Base-by-base conservation (phyloP, 2,888 invertebrate genomes). In the Leptothorax acervorum region DNA sequence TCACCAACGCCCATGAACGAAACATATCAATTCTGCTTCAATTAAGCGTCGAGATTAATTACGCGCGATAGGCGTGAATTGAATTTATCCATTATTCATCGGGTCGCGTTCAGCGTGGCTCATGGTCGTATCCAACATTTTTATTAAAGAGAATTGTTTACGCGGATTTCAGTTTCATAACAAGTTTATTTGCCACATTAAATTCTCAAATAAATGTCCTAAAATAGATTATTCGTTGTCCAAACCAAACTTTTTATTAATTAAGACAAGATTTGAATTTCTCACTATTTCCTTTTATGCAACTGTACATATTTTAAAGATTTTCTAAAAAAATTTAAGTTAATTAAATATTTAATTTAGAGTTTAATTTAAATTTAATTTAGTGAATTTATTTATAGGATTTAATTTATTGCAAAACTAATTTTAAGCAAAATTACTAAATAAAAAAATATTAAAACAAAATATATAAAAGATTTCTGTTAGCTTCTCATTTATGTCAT, bases 1-100 rank as follows among this genome's bases (percentile, higher is more conserved):
- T 81, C 15, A 53, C 12, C n/a, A n/a, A 42, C 53, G 28, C 39
- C 18, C 11, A 35, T 35, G 15, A 78, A 79, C 11, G 31, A 6
- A 48, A 60, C 60, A 3, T 73, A 71, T 73, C 60, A 73, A 81
- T 81, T 81, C 45, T 73, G 28, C 73, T 81, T 73, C 60, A 81
- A 81, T 73, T 57, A 81, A 81, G 73, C 60, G 15, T 42, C 48
- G 73, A 55, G 70, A 81, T 81, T 73, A 73, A 73, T 81, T 60
- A 60, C 73, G 48, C 28, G 48, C 48, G 28, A 81, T 81, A 73
- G 45, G 71, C 57, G 45, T 48, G 39, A 81, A 81, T 81, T 35
- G 35, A 81, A 60, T 81, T 60, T 51, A 81, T 81, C 48, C 48
- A 81, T 81, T 81, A 81, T 81, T 81, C 73, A 81, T 71, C 60